A percentile compares a stretch with the other conserved stretches of the same genome.
phyloP scores from a whole-genome alignment of 2,888 invertebrate species.

The Mimumesa dahlbomi region DNA sequence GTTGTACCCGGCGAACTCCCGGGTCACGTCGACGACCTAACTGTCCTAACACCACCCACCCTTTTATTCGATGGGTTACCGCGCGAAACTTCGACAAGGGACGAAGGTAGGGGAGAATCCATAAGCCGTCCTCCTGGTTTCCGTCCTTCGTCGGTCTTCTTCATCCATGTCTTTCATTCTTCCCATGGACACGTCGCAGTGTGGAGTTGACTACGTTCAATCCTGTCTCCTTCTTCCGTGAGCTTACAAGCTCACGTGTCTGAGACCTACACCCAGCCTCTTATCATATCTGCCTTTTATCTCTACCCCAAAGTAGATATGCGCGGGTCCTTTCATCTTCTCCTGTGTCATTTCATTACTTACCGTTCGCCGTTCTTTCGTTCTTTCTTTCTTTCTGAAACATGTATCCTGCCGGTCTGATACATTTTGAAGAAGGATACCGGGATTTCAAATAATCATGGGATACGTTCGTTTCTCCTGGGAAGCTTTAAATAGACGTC shows the following conservation, averaged over 20 bases:
- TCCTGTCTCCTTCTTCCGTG: conserved; percentile 27
- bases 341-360: conserved; percentile 43
- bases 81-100: conserved; percentile 64
- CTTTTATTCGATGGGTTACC: conserved; percentile 74
- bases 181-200: conserved; percentile 22
- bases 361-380: not conserved
- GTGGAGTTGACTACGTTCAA: conserved; percentile 37
- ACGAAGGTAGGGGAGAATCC: conserved; percentile 51
- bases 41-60: conserved; percentile 71
- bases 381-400: not conserved
- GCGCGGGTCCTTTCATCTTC: conserved; percentile 39
- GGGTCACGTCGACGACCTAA: conserved; percentile 75
- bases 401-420: no score
- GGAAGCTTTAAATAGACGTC: no score
- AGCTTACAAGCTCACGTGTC: conserved; percentile 33
- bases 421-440: no score
- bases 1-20: conserved; percentile 70
- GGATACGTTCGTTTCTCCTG: not conserved
- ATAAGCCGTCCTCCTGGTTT: conserved; percentile 56
- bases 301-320: conserved; percentile 29
- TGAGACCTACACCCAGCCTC: conserved; percentile 30
- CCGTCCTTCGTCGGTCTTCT: conserved; percentile 30
- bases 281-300: conserved; percentile 46
- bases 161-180: conserved; percentile 38
- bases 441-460: no score